Evolutionary conservation across 2,888 invertebrate genomes (phyloP).

Genomic region (Mimas tiliae): DNA sequence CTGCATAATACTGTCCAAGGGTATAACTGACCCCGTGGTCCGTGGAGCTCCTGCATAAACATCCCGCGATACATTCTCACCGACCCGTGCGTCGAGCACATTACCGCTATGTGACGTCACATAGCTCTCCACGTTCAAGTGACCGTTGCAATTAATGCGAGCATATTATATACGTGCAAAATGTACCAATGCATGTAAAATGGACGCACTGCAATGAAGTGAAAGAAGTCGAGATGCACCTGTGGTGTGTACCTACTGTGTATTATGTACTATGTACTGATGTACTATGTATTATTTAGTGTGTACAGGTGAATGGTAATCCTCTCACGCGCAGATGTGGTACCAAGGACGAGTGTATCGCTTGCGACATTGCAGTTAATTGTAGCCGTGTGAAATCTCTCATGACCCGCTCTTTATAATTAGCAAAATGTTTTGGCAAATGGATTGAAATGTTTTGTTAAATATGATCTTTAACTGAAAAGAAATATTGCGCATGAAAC

Average conservation of each 20-base stretch:
- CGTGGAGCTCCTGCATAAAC: background rate
- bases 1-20: background rate
- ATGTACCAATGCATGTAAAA: background rate
- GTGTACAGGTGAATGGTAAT: background rate
- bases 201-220: background rate
- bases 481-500: background rate
- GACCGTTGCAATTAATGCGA: background rate
- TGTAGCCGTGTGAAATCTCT: background rate
- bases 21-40: background rate
- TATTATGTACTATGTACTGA: no score
- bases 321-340: background rate
- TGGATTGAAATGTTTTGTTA: constrained; percentile 1
- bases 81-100: background rate
- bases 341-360: background rate
- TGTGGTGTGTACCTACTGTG: background rate
- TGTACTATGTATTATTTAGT: no score
- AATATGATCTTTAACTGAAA: background rate
- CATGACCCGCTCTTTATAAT: background rate
- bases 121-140: background rate
- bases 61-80: background rate
- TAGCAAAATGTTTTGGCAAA: constrained; percentile 6
- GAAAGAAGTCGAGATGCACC: background rate
- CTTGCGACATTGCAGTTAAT: background rate
- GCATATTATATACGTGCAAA: no score
- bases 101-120: background rate